These are phyloP conservation scores for Lycophotia porphyrea DNA, from an alignment of 2,888 invertebrate species.

Conservation along the genomic window DNA sequence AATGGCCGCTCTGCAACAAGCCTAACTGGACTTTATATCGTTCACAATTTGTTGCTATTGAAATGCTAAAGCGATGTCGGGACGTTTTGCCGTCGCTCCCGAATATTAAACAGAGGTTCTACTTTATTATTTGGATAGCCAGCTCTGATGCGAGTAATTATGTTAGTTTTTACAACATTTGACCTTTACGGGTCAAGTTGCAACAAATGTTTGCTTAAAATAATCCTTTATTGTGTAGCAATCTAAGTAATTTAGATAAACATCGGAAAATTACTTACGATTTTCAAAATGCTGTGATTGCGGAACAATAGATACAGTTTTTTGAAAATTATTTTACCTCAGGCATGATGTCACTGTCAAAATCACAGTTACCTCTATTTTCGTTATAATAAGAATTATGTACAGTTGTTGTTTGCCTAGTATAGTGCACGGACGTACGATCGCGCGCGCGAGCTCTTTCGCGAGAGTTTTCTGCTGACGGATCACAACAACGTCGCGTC, in stretches of 20 bases:
- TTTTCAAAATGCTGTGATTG: not conserved
- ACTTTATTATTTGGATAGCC: slow-evolving; percentile 32
- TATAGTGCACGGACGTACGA: no score
- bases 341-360: not conserved
- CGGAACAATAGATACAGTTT: not conserved
- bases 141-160: slow-evolving; percentile 13
- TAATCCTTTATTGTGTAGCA: not conserved
- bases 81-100: slow-evolving; percentile 41
- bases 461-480: no score
- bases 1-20: slow-evolving; percentile 42
- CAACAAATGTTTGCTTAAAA: not conserved
- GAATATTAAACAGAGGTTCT: slow-evolving; percentile 52
- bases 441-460: no score
- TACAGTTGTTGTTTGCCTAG: no score
- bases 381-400: not conserved
- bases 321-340: not conserved
- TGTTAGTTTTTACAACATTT: slow-evolving; percentile 2
- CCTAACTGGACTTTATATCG: slow-evolving; percentile 61
- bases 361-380: not conserved
- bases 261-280: not conserved
- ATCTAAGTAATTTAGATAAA: not conserved
- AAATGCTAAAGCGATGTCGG: slow-evolving; percentile 66
- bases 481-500: no score
- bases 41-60: slow-evolving; percentile 67
- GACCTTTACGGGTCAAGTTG: not conserved